A percentile compares a stretch with the other conserved stretches of the same genome.
phyloP scores from a whole-genome alignment of 2,113 vertebrate genomes.

The Perccottus glenii region DNA sequence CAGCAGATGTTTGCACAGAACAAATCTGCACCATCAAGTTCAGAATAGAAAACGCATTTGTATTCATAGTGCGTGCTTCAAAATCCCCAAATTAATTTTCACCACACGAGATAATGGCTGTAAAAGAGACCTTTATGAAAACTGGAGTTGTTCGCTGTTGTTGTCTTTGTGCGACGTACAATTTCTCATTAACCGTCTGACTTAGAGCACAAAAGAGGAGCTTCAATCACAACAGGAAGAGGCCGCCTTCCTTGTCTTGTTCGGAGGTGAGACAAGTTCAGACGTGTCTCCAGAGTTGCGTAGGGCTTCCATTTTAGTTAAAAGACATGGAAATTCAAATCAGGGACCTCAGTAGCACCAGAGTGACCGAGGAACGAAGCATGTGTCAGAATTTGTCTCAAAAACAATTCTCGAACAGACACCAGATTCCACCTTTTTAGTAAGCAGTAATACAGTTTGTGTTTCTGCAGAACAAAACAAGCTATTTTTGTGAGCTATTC shows the following conservation, averaged over 20 bases:
- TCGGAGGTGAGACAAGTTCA: constrained; percentile 40
- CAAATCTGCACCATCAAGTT: constrained; percentile 9
- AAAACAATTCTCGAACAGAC: not conserved
- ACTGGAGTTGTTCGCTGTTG: constrained; percentile 6
- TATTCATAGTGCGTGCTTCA: not conserved
- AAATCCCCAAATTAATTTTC: constrained; percentile 17
- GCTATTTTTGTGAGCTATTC: constrained; percentile 5
- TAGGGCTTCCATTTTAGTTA: not conserved
- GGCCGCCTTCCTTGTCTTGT: constrained; percentile 6
- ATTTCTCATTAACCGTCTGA: constrained; percentile 41
- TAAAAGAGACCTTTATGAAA: constrained; percentile 12
- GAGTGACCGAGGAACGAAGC: too few relatives aligned
- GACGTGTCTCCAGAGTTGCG: constrained; percentile 26
- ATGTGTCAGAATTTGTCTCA: too few relatives aligned
- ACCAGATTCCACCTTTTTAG: not conserved
- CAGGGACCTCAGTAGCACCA: too few relatives aligned
- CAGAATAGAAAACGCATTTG: not conserved
- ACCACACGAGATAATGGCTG: not conserved
- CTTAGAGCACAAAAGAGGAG: constrained; percentile 30
- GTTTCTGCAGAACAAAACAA: not conserved
- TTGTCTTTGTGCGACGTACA: constrained; percentile 22
- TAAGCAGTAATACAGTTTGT: not conserved
- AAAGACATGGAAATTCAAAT: too few relatives aligned
- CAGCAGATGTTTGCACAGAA: constrained; percentile 26
- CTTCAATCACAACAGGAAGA: constrained; percentile 18